Conservation (phyloP, 2,888 invertebrate species). For the Zhengitettix transpicula region DNA sequence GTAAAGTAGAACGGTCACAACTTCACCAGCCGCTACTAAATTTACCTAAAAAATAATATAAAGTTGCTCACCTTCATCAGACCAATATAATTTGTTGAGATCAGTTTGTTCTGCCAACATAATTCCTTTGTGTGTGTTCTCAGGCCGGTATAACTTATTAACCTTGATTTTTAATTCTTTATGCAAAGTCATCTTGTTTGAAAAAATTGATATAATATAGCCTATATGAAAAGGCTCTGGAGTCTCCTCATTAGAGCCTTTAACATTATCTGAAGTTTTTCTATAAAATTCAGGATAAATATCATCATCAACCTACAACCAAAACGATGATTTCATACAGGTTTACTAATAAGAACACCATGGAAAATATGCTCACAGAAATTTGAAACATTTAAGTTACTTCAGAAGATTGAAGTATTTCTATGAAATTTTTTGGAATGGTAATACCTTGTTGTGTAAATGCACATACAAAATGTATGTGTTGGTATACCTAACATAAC, state of each 20-base stretch:
- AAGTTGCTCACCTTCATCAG: slow-evolving; percentile 45
- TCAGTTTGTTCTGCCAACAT: slow-evolving; percentile 41
- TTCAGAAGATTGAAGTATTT: too few species aligned
- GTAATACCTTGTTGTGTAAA: too few species aligned
- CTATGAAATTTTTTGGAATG: too few species aligned
- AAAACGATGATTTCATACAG: neutral
- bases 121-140: slow-evolving; percentile 47
- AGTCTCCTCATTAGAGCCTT: slow-evolving; percentile 54
- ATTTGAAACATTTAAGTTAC: too few species aligned
- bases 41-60: too few species aligned
- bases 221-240: slow-evolving; percentile 63
- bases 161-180: slow-evolving; percentile 47
- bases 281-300: slow-evolving; percentile 66
- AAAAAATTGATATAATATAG: slow-evolving; percentile 44
- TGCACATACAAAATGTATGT: too few species aligned
- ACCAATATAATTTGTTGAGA: slow-evolving; percentile 60
- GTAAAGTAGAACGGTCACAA: too few species aligned
- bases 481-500: too few species aligned
- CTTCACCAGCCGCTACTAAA: too few species aligned
- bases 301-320: slow-evolving; percentile 42
- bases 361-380: too few species aligned
- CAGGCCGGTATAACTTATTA: slow-evolving; percentile 55
- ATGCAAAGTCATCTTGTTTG: slow-evolving; percentile 34
- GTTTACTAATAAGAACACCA: too few species aligned
- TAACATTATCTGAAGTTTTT: slow-evolving; percentile 46